Evolutionary conservation across 2,888 invertebrate genomes (phyloP).

Genomic region (Oligia fasciuncula): DNA sequence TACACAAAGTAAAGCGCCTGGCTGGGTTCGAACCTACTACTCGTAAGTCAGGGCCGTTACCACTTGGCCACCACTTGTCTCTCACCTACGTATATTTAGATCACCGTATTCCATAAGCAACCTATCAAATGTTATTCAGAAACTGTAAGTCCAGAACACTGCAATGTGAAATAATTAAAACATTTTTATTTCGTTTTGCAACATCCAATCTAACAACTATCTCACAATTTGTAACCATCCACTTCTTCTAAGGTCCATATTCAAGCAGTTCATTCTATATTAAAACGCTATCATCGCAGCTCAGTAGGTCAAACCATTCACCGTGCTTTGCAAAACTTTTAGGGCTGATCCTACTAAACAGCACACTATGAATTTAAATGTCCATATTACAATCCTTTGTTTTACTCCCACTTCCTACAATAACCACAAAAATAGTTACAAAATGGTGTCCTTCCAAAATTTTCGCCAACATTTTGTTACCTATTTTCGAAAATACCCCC

Average conservation of each 20-base stretch:
- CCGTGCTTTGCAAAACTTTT: neutral
- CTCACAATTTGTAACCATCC: neutral
- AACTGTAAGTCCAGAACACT: neutral
- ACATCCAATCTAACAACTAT: neutral
- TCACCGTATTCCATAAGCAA: neutral
- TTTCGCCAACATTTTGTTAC: neutral
- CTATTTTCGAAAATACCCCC: neutral
- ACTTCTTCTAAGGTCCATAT: neutral
- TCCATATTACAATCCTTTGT: conserved; percentile 9
- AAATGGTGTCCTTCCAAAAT: conserved; percentile 8
- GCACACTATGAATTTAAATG: conserved; percentile 16
- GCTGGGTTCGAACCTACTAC: too few species aligned
- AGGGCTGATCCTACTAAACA: neutral
- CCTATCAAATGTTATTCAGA: neutral
- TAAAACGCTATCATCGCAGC: neutral
- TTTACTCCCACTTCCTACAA: neutral
- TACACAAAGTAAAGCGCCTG: too few species aligned
- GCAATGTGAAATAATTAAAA: neutral
- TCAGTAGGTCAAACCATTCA: conserved; percentile 21
- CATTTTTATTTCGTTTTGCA: neutral
- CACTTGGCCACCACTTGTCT: too few species aligned
- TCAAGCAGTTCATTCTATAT: neutral
- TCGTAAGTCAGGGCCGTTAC: too few species aligned
- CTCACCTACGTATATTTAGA: neutral
- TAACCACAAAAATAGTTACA: conserved; percentile 18